Evolutionary conservation across 2,888 invertebrate species (phyloP), one percentile per base, ranked within the genome.

Genomic region (Patella ulyssiponensis): DNA sequence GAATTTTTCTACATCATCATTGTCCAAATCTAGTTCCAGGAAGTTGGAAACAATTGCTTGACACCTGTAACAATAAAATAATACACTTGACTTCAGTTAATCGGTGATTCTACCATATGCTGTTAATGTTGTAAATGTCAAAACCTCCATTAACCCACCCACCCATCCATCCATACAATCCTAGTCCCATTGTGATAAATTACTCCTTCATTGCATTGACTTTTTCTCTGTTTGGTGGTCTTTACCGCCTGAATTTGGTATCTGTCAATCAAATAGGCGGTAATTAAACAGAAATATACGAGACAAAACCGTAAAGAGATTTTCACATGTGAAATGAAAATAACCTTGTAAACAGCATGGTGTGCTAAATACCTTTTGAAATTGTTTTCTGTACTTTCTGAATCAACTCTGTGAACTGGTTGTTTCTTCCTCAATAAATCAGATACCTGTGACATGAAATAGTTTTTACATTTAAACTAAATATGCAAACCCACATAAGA

Each of bases 11-110:
- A 90, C 74, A 77, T 89, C 85, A 76, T 82, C 86, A 20, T 79
- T 83, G 14, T 88, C 86, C 20, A 90, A 77, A 75, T 91, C 88
- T 15, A 90, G 82, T 52, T 87, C 81, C 64, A 88, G 76, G 71
- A 90, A 89, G 54, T 80, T 82, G 17, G 79, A 78, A 15, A 89
- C 88, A 76, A 90, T 86, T 51, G 79, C 78, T 70, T 82, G 74
- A 82, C 86, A 85, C 76, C 89, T 90, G 82, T 3, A 85, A 80
- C 11, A 78, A 70, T 73, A 54, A 64, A 73, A 73, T 33, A 53
- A 51, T 70, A 71, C 9, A 74, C 27, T 17, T 56, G 7, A 56
- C 7, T 56, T 56, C n/a, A 56, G 17, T 17, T 3, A 56, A 56
- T 15, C n/a, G 7, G 56, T 56, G n/a, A 17, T 5, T 56, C n/a